phyloP scores from a whole-genome alignment of 2,888 invertebrate genomes.

The Baccha elongata region DNA sequence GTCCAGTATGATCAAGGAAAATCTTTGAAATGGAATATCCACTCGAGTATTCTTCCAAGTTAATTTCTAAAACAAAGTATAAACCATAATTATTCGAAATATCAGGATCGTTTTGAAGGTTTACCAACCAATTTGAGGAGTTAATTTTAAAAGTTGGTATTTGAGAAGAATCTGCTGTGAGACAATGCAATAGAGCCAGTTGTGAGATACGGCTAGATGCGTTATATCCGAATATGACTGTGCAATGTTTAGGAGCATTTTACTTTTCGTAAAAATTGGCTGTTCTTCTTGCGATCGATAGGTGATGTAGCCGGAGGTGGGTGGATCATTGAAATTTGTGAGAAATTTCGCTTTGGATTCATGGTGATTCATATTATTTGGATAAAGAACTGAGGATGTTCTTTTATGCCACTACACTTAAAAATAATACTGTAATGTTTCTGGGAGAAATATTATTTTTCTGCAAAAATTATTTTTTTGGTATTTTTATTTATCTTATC shows the following conservation, averaged over 20 bases:
- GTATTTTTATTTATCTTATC: background rate
- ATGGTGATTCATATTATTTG: constrained; percentile 83
- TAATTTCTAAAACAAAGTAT: constrained; percentile 76
- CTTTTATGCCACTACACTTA: background rate
- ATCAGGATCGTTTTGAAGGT: no score
- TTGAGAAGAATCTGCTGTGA: constrained; percentile 91
- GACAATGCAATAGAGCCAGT: constrained; percentile 92
- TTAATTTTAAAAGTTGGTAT: constrained; percentile 91
- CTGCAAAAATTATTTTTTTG: constrained; percentile 7
- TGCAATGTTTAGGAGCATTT: constrained; percentile 90
- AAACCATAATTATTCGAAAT: background rate
- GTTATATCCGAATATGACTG: constrained; percentile 86
- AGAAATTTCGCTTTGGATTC: constrained; percentile 77
- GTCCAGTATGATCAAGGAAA: constrained; percentile 91
- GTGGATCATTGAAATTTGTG: constrained; percentile 80
- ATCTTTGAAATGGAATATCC: constrained; percentile 80
- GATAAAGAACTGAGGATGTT: constrained; percentile 13
- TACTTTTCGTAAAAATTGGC: constrained; percentile 93
- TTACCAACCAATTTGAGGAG: constrained; percentile 88
- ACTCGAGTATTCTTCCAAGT: constrained; percentile 79
- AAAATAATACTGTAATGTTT: background rate
- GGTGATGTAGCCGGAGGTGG: constrained; percentile 84
- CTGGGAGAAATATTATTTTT: background rate
- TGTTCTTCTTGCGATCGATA: constrained; percentile 87
- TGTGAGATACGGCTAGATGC: constrained; percentile 91